A percentile compares a stretch with the other conserved stretches of the same genome.
Evolutionary conservation across 2,113 vertebrate species (phyloP).

Genomic region (Stegastes partitus): DNA sequence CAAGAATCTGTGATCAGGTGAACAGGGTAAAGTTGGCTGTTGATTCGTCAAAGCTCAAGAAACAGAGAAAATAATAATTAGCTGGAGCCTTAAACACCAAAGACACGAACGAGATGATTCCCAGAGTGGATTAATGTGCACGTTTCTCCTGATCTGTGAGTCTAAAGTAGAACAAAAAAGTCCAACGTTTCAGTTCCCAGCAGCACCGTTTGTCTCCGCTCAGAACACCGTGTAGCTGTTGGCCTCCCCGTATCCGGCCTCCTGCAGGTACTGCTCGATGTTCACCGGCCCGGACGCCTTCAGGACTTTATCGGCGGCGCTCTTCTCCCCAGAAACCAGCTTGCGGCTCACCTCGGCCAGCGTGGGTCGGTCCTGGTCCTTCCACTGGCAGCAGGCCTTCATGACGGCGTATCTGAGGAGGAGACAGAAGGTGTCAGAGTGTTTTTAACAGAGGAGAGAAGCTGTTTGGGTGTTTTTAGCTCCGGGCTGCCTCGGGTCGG

Average conservation of each 20-base stretch:
- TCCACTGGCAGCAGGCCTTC: conserved; percentile 92
- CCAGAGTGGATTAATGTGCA: no score
- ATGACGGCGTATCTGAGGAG: conserved; percentile 88
- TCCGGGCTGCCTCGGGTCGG: conserved; percentile 1
- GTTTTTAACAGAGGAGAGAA: neutral
- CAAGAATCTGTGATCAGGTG: no score
- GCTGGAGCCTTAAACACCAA: no score
- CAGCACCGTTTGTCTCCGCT: no score
- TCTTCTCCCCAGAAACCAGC: conserved; percentile 83
- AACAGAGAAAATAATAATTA: no score
- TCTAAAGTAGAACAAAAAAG: no score
- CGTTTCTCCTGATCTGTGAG: no score
- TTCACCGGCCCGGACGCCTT: conserved; percentile 85
- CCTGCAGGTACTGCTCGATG: conserved; percentile 81
- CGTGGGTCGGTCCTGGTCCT: conserved; percentile 82
- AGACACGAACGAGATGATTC: no score
- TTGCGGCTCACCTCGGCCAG: conserved; percentile 82
- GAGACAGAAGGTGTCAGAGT: neutral
- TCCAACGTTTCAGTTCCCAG: no score
- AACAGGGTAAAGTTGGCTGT: no score
- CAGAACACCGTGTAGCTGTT: conserved; percentile 85
- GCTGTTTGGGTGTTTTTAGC: no score
- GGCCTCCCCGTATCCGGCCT: conserved; percentile 82
- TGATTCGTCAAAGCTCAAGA: no score
- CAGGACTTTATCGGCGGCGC: conserved; percentile 87